Percentiles rank a stretch among this genome's conserved stretches.
Conservation (phyloP, 2,797 vertebrate genomes). For the Galaxias olidus region DNA sequence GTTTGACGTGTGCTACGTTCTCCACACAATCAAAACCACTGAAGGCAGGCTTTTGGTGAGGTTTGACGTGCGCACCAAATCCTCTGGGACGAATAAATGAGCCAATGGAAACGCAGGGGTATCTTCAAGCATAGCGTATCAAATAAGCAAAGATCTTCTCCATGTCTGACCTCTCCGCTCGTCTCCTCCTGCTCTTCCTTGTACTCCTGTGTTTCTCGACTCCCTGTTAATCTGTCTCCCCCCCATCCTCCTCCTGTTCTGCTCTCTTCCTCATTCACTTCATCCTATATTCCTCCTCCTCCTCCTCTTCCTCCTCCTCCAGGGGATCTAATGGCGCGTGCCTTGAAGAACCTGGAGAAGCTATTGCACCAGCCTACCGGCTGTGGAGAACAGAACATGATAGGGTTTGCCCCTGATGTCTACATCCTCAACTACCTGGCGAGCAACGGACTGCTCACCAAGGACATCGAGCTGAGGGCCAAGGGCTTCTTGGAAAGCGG, state of each 20-base stretch:
- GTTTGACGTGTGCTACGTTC: too few species aligned
- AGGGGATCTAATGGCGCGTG: constrained; percentile 86
- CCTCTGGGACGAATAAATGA: too few species aligned
- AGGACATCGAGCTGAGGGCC: constrained; percentile 65
- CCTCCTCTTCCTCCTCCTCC: not conserved
- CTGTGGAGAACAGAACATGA: constrained; percentile 92
- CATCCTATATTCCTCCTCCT: not conserved
- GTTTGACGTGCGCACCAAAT: too few species aligned
- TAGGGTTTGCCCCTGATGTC: constrained; percentile 86
- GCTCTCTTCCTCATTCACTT: not conserved
- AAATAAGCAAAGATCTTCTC: too few species aligned
- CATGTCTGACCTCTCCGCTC: too few species aligned
- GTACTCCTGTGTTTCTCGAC: too few species aligned
- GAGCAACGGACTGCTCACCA: constrained; percentile 79
- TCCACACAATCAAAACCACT: too few species aligned
- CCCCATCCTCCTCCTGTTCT: not conserved
- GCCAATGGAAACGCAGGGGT: too few species aligned
- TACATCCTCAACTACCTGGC: constrained; percentile 86
- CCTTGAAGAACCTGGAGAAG: constrained; percentile 80
- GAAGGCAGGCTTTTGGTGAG: too few species aligned
- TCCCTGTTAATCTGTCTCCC: too few species aligned
- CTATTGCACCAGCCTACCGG: constrained; percentile 86
- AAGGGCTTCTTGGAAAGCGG: constrained; percentile 76
- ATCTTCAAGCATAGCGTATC: too few species aligned
- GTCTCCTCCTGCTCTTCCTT: too few species aligned